Evolutionary conservation across 2,888 invertebrate genomes (phyloP), one percentile per base, ranked within the genome.

Genomic region (Melikaiella ostensackeni): DNA sequence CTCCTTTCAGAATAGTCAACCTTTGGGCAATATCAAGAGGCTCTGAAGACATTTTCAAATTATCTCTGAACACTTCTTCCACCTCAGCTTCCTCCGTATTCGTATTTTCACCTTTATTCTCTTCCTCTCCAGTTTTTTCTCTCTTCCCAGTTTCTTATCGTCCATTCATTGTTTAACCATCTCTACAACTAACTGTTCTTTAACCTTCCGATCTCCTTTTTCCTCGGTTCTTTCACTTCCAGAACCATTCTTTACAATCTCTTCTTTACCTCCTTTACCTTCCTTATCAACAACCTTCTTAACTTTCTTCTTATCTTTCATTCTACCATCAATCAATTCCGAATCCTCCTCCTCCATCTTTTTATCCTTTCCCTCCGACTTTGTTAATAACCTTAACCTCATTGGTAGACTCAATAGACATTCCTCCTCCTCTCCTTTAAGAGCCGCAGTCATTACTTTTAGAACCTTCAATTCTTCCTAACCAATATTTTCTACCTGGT

Each of bases 41-140:
- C 21, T 88, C 88, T 7, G 89, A 87, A 3, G 89, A 87, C 0
- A 87, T 87, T 62, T 89, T 89, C 92, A 80, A 92, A 92, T 92
- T 94, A 92, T 87, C 93, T 87, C 86, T 93, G 91, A 93, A 94
- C 90, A 80, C 82, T 62, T 86, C 84, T 0, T 86, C 85, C 1
- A 66, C 77, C 19, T 80, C 80, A 55, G 78, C 27, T 35, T 78
- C 75, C 3, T 62, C 50, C 16, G n/a, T n/a, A n/a, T n/a, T n/a
- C n/a, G n/a, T n/a, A n/a, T 9, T 0, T 11, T 3, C 50, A 57
- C 59, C 27, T 61, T 74, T 13, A 38, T 64, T 42, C 42, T n/a
- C 62, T 74, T 38, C 19, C 27, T 11, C 50, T 79, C 63, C 21
- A 13, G 78, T 64, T 35, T 9, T 64, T 5, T 16, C 21, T 66